Percentiles rank a stretch among this genome's conserved stretches.
Evolutionary conservation across 2,113 vertebrate species (phyloP).

Genomic region (Corydoras sp.): DNA sequence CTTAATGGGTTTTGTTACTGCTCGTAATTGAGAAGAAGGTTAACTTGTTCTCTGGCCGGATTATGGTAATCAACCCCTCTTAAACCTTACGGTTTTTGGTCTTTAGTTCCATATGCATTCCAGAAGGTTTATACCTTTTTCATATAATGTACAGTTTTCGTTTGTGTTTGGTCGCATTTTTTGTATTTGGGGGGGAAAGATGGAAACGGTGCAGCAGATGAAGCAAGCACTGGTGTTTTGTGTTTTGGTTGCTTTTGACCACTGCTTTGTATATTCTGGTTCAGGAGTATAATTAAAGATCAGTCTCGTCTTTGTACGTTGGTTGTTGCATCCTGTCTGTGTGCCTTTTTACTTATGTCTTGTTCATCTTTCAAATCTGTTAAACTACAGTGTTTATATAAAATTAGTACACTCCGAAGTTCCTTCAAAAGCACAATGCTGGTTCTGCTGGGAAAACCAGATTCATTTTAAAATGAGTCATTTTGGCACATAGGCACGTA

Average conservation of each 20-base stretch:
- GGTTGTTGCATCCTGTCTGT: not conserved
- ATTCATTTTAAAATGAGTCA: too few species aligned
- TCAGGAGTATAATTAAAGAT: slow-evolving; percentile 72
- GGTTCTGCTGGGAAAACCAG: too few species aligned
- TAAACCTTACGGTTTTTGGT: slow-evolving; percentile 73
- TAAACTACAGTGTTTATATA: too few species aligned
- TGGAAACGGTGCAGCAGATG: slow-evolving; percentile 62
- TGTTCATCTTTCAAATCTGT: too few species aligned
- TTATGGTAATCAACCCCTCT: slow-evolving; percentile 73
- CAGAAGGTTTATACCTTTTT: slow-evolving; percentile 68
- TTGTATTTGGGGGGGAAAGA: slow-evolving; percentile 45
- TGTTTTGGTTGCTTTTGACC: slow-evolving; percentile 71
- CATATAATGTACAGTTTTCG: slow-evolving; percentile 52
- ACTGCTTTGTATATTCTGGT: slow-evolving; percentile 87
- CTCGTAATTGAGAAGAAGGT: slow-evolving; percentile 40
- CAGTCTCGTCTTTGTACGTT: slow-evolving; percentile 42
- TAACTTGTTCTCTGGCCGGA: slow-evolving; percentile 45
- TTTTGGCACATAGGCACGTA: too few species aligned
- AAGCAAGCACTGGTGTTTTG: slow-evolving; percentile 50
- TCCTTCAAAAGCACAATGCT: too few species aligned
- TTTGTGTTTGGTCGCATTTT: slow-evolving; percentile 41
- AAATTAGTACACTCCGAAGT: too few species aligned
- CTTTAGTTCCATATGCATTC: slow-evolving; percentile 73
- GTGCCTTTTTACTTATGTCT: too few species aligned
- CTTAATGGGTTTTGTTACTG: slow-evolving; percentile 47